Conservation (phyloP, 1,140 invertebrate species). For the Sitodiplosis mosellana region DNA sequence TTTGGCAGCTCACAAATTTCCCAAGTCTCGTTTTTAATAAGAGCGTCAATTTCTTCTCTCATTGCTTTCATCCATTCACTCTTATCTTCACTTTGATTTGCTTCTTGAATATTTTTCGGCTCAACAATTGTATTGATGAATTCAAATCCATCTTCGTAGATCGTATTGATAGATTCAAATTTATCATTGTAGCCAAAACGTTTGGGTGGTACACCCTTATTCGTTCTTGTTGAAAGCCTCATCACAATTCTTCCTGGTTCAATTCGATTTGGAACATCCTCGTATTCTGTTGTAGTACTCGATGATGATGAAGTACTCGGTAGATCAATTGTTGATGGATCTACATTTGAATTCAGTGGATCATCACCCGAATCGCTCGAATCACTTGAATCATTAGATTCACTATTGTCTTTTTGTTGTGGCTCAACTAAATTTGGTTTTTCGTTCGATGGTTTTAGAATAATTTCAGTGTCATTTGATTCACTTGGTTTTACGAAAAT, state of each 20-base stretch:
- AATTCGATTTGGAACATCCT: too few relatives aligned
- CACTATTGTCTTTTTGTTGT: too few relatives aligned
- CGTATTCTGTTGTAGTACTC: too few relatives aligned
- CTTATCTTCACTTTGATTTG: neutral
- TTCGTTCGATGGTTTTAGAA: neutral
- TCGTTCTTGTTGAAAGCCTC: neutral
- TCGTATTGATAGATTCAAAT: neutral
- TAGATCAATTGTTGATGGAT: too few relatives aligned
- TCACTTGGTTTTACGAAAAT: too few relatives aligned
- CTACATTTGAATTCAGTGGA: too few relatives aligned
- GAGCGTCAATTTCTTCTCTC: constrained; percentile 5
- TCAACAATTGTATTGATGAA: neutral
- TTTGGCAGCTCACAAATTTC: constrained; percentile 4
- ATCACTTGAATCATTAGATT: too few relatives aligned
- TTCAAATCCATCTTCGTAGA: too few relatives aligned
- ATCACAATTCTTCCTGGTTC: too few relatives aligned
- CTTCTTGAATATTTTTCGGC: neutral
- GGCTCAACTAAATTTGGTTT: too few relatives aligned
- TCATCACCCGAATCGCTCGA: too few relatives aligned
- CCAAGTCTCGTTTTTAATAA: constrained; percentile 7
- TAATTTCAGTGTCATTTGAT: constrained; percentile 8
- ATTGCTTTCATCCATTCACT: constrained; percentile 4
- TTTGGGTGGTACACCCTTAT: neutral
- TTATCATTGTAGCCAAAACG: neutral
- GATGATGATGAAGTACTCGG: too few relatives aligned